Conservation (phyloP, 2,888 invertebrate species). For the Lamellibrachia satsuma region DNA sequence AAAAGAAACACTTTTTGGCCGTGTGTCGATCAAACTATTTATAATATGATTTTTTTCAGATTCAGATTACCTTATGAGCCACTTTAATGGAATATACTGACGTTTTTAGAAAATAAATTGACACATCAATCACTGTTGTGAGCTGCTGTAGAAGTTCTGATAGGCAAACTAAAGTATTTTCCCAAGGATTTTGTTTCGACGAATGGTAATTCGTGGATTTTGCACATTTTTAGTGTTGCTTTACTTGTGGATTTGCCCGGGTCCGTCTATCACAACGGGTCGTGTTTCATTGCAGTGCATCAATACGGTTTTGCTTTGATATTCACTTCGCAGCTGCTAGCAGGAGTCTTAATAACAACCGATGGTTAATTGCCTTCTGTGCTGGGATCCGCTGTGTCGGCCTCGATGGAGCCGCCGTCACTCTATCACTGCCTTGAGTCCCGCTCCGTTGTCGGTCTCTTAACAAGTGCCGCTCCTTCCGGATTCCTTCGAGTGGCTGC, state of each 20-base stretch:
- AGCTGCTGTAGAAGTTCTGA: background rate
- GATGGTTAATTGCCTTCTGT: slow-evolving; percentile 4
- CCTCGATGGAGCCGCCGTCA: background rate
- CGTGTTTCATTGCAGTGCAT: background rate
- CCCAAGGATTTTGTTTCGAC: background rate
- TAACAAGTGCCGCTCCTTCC: background rate
- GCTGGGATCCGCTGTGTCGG: background rate
- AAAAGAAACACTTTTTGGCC: background rate
- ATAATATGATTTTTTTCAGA: background rate
- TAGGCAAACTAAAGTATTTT: background rate
- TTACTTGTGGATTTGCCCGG: background rate
- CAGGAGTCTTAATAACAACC: slow-evolving; percentile 1
- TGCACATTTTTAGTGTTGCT: too few relatives aligned
- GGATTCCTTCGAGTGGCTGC: background rate
- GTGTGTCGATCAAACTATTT: background rate
- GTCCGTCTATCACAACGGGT: background rate
- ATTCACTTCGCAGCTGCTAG: background rate
- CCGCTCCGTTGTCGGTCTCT: background rate
- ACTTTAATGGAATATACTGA: background rate
- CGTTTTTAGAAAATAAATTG: background rate
- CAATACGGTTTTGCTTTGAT: background rate
- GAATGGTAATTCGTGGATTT: background rate
- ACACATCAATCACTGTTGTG: background rate
- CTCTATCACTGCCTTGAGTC: background rate
- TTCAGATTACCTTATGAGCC: background rate